Base-by-base conservation (phyloP, 2,113 vertebrate species). In the Hydrolagus affinis region DNA sequence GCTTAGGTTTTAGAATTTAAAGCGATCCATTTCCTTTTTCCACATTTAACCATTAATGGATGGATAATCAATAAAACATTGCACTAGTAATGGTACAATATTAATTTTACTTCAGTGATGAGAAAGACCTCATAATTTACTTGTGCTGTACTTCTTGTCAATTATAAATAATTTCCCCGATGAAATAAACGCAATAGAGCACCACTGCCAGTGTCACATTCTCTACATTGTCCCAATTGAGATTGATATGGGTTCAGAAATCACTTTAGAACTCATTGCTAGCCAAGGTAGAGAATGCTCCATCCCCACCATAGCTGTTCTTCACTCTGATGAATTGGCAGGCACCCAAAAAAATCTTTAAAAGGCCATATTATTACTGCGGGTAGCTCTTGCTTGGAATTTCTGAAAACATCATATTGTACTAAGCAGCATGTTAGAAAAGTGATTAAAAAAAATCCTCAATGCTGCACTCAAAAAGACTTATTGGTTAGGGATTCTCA, bases 341-440 rank as follows among this genome's bases (percentile, higher is more conserved):
- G 62, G 28, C 8, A 68, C 25, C n/a, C 19, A 64, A 80, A 57
- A 56, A 80, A 64, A 83, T 66, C 15, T 68, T 83, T 68, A 83
- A 83, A 75, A 66, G 30, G 25, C 78, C 10, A 11, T 66, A 83
- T 8, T 83, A 17, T 68, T 68, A 83, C 62, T 32, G 60, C 28
- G 66, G 66, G 15, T 9, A 80, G 25, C 23, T 80, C 62, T 3
- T 83, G 78, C 78, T 83, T 10, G 73, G 21, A 59, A 17, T 59
- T 83, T 83, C 66, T 32, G 78, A 83, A 80, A 83, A 83, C 78
- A 83, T 66, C 10, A 83, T 83, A 21, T 66, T 32, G 62, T 83
- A 28, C 78, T 83, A 66, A 83, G 25, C 25, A 83, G 78, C 8
- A 1, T 66, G 9, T 57, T 64, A 15, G 62, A 25, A 68, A 66